These are phyloP conservation scores for Hypomecis atomaria DNA, from an alignment of 2,888 invertebrate genomes.

Conservation along the genomic window DNA sequence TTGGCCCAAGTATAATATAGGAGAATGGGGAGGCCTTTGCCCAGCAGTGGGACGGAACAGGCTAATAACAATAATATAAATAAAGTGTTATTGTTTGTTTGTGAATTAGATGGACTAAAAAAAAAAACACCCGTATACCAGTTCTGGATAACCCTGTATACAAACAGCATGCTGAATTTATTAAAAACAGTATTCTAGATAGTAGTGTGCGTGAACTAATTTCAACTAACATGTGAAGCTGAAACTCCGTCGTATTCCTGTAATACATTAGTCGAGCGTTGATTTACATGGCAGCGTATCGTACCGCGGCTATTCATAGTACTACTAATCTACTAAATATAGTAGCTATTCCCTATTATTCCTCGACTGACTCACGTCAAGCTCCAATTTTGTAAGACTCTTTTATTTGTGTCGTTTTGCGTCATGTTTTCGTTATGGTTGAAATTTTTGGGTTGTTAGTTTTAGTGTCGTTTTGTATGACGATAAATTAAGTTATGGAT, in stretches of 20 bases:
- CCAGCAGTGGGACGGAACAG: no score
- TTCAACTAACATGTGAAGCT: background rate
- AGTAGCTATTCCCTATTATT: constrained; percentile 81
- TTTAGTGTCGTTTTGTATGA: no score
- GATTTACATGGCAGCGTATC: constrained; percentile 77
- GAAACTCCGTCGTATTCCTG: constrained; percentile 21
- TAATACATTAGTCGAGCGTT: constrained; percentile 80
- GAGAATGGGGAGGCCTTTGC: no score
- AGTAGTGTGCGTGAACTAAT: constrained; percentile 9
- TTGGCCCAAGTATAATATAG: no score
- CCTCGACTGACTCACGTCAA: constrained; percentile 73
- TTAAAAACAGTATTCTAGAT: background rate
- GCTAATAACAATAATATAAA: no score
- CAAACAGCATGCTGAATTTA: background rate
- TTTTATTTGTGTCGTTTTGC: constrained; percentile 40
- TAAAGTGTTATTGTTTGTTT: no score
- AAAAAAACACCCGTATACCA: no score
- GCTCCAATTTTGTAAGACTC: constrained; percentile 65
- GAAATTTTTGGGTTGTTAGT: background rate
- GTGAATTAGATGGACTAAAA: no score
- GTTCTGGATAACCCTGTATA: no score
- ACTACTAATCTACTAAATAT: constrained; percentile 81
- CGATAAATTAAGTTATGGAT: no score
- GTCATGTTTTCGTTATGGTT: constrained; percentile 1
- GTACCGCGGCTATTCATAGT: constrained; percentile 82